Conservation (phyloP, 2,113 vertebrate genomes). For the Perca fluviatilis region DNA sequence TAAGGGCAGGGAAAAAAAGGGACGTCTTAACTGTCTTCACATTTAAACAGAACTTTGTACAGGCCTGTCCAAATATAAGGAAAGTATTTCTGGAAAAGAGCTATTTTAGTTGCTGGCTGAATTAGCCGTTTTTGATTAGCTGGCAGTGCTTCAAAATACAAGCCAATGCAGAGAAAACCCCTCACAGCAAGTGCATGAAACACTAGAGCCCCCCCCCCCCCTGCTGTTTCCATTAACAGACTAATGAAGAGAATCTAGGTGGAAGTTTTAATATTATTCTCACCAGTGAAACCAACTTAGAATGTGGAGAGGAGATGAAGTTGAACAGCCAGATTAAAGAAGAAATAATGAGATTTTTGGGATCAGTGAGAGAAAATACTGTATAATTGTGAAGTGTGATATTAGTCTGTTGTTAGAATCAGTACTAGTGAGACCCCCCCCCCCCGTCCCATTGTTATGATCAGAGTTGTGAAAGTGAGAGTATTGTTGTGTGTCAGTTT, state of each 20-base stretch:
- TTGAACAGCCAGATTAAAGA: background rate
- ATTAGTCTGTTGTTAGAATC: conserved; percentile 51
- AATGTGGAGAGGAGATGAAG: conserved; percentile 9
- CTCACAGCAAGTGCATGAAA: conserved; percentile 22
- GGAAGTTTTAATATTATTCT: background rate
- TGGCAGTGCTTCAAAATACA: background rate
- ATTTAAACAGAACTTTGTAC: conserved; percentile 50
- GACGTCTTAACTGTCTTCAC: conserved; percentile 39
- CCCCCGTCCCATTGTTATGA: background rate
- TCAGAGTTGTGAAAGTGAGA: conserved; percentile 62
- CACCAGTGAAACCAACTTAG: background rate
- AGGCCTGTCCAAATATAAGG: conserved; percentile 4
- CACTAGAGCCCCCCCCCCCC: conserved; percentile 4
- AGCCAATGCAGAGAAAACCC: background rate
- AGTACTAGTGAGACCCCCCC: conserved; percentile 1
- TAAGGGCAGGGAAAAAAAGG: conserved; percentile 11
- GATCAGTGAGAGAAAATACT: conserved; percentile 19
- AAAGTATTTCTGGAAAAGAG: conserved; percentile 23
- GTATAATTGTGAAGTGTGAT: conserved; percentile 48
- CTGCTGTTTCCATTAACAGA: conserved; percentile 30
- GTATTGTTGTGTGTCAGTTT: conserved; percentile 49
- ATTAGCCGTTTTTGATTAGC: background rate
- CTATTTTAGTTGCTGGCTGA: conserved; percentile 13
- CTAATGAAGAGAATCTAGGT: background rate
- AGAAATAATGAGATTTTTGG: background rate